Percentiles rank a stretch among this genome's conserved stretches.
These are phyloP conservation scores for Lasioglossum oenotherae DNA, from an alignment of 2,888 invertebrate genomes.

Conservation along the genomic window DNA sequence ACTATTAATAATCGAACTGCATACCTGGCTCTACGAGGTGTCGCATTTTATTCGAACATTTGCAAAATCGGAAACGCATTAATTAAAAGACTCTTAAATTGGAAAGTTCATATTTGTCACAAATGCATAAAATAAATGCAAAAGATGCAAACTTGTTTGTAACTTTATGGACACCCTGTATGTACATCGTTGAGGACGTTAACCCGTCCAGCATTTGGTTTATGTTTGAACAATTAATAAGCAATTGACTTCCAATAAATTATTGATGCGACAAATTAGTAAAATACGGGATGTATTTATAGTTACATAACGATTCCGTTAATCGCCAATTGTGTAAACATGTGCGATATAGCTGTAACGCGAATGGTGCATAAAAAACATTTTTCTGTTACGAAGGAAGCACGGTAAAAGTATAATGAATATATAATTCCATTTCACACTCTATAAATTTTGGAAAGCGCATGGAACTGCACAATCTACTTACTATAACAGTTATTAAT, in stretches of 20 bases:
- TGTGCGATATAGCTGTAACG: not conserved
- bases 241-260: not conserved
- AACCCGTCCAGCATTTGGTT: not conserved
- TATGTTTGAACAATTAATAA: not conserved
- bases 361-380: not conserved
- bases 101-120: not conserved
- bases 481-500: not conserved
- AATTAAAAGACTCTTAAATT: too few relatives aligned
- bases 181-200: not conserved
- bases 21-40: not conserved
- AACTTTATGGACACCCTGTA: not conserved
- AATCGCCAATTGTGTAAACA: not conserved
- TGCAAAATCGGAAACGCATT: too few relatives aligned
- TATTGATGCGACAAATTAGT: not conserved
- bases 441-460: constrained; percentile 10
- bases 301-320: not conserved
- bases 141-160: not conserved
- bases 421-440: constrained; percentile 7
- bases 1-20: constrained; percentile 10
- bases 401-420: not conserved
- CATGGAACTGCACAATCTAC: not conserved
- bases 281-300: not conserved
- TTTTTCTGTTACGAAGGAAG: not conserved
- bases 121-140: not conserved
- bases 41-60: not conserved